A percentile compares a stretch with the other conserved stretches of the same genome.
These are phyloP conservation scores for Melanotus villosus DNA, from an alignment of 2,888 invertebrate species.

Conservation along the genomic window DNA sequence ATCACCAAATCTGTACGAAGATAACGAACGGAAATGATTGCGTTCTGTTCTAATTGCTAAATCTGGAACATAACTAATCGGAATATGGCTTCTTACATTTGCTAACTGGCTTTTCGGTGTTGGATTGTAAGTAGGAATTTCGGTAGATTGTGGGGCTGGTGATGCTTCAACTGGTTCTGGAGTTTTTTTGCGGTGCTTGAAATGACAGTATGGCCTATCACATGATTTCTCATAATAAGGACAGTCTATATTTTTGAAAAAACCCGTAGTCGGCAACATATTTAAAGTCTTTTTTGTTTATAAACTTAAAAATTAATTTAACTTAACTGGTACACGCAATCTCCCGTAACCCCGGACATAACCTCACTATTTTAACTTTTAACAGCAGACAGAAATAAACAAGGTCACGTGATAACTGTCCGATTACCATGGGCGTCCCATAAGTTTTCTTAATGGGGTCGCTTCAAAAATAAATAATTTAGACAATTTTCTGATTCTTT, in stretches of 20 bases:
- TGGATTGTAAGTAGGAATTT: slow-evolving; percentile 66
- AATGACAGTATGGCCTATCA: slow-evolving; percentile 93
- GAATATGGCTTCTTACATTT: slow-evolving; percentile 67
- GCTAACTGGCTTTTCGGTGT: slow-evolving; percentile 70
- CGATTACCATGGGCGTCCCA: not conserved
- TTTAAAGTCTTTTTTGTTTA: slow-evolving; percentile 53
- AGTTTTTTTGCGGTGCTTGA: slow-evolving; percentile 83
- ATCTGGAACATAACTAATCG: slow-evolving; percentile 70
- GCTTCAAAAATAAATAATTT: not conserved
- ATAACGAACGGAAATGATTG: slow-evolving; percentile 59
- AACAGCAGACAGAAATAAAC: slow-evolving; percentile 40
- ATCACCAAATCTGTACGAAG: slow-evolving; percentile 39
- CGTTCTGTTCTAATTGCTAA: slow-evolving; percentile 70
- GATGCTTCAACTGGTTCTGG: slow-evolving; percentile 70
- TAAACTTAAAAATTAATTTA: not conserved
- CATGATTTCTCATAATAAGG: slow-evolving; percentile 89
- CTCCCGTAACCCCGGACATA: slow-evolving; percentile 22
- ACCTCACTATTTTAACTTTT: slow-evolving; percentile 31
- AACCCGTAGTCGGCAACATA: slow-evolving; percentile 93
- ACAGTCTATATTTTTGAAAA: slow-evolving; percentile 88
- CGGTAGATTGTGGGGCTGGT: slow-evolving; percentile 67
- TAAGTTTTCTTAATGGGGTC: not conserved
- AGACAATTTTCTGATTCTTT: not conserved
- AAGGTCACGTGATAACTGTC: not conserved
- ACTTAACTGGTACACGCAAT: slow-evolving; percentile 32